These are phyloP conservation scores for Marasmarcha lunaedactyla DNA, from an alignment of 2,888 invertebrate genomes.

Conservation along the genomic window DNA sequence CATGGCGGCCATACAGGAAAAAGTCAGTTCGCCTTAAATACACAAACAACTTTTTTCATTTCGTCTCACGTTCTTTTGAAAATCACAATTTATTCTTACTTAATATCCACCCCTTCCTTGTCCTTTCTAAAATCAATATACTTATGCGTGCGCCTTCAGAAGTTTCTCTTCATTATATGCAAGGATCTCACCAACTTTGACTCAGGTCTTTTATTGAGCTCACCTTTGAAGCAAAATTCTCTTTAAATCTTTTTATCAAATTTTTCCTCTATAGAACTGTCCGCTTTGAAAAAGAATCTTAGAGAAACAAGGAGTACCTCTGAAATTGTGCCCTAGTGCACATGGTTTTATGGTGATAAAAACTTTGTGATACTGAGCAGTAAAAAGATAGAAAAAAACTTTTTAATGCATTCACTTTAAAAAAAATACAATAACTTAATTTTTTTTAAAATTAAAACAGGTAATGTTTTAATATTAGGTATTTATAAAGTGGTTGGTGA, in stretches of 20 bases:
- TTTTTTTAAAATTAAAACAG: no score
- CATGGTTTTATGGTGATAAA: no score
- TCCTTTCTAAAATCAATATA: constrained; percentile 47
- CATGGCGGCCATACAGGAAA: no score
- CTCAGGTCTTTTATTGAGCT: constrained; percentile 43
- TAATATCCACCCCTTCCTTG: constrained; percentile 57
- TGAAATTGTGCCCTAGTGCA: constrained; percentile 7
- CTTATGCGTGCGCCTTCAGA: constrained; percentile 54
- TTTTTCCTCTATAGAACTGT: constrained; percentile 31
- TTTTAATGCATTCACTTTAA: no score
- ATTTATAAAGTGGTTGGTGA: no score
- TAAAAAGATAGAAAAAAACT: no score
- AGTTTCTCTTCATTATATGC: constrained; percentile 47
- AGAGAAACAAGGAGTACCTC: constrained; percentile 23
- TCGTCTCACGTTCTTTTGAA: neutral
- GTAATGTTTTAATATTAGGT: no score
- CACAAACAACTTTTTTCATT: constrained; percentile 7
- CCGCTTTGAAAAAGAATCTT: constrained; percentile 24
- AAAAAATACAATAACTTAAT: no score
- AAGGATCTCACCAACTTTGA: constrained; percentile 24
- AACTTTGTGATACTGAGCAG: no score
- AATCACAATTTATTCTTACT: constrained; percentile 39
- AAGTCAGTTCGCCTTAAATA: no score
- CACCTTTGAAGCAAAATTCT: constrained; percentile 39
- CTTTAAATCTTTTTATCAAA: constrained; percentile 35